Evolutionary conservation across 2,797 vertebrate species (phyloP), one percentile per base, ranked within the genome.

Genomic region (Limosa lapponica): DNA sequence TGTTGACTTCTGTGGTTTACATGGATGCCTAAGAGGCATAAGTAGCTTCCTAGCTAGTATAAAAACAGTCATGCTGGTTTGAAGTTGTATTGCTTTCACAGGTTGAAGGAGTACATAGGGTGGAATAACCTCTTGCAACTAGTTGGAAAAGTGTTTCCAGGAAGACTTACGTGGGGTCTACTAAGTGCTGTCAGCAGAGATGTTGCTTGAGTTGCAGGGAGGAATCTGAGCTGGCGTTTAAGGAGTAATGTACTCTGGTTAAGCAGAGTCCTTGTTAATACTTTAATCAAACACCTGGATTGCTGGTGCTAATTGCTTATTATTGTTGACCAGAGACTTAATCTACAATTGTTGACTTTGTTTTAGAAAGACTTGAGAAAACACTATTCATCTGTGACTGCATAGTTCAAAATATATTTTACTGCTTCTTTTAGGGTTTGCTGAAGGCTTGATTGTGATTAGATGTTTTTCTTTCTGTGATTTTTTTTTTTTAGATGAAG

Each of bases 1-100:
- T 67, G 74, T 71, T 93, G 77, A 78, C 39, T 74, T 87, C 20
- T 75, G 37, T 79, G 84, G 43, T 25, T 91, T 87, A 36, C 7
- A 4, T 34, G 69, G 65, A 28, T 96, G 67, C 75, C 28, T 64
- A n/a, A 39, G 43, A 54, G 41, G 48, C 49, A 64, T 71, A 69
- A 83, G 64, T 62, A 83, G 10, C 64, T 89, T 87, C 57, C 61
- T 57, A 78, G 37, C 39, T 43, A 24, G 22, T 46, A 84, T 67
- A 36, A 75, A 94, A 82, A 15, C 19, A 66, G 52, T 37, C 24
- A 17, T 46, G 43, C n/a, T 65, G 44, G 28, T 59, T 36, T 73
- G 71, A 77, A 48, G 23, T 32, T 86, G 54, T 41, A 74, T 57
- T 84, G 57, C 13, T 81, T 89, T 64, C 54, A 44, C 12, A 58